Base-by-base conservation (phyloP, 2,113 vertebrate species). In the Gavialis gangeticus region DNA sequence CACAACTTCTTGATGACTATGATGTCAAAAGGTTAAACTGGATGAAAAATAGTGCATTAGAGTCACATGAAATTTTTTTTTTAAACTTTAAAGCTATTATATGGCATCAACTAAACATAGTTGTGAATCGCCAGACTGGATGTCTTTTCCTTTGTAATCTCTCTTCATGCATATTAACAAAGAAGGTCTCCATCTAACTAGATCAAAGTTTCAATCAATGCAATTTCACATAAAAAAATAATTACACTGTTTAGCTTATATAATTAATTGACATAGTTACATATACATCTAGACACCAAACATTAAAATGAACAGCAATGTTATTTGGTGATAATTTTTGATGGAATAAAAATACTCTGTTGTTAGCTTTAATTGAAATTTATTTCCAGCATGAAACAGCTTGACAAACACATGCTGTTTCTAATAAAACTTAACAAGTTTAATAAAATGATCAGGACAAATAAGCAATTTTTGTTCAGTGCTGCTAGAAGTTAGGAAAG, bases 11-110 rank as follows among this genome's bases (percentile, higher is more conserved):
- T 93, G 92, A 96, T 84, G 79, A 96, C 94, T 97, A 96, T 95
- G 75, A 90, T 95, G 95, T 94, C 96, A 96, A 98, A 97, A 98
- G 90, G 92, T 97, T 93, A 94, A 91, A 46, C 24, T 96, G 90
- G 67, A 96, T 96, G 96, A 95, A 96, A 97, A 97, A 96, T 81
- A 94, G 64, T 94, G 62, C 84, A 89, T 94, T 96, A 93, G 75
- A 90, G 89, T 97, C 96, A 94, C 55, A 93, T 77, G 77, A 97
- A 60, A 95, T 27, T 85, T 95, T 96, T 96, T 94, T 94, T 91
- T 97, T 95, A 94, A 94, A 95, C 87, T 94, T 97, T 77, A 97
- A 98, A 97, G 94, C 75, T 93, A 81, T 63, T 90, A 17, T 88
- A 87, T 97, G 34, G 17, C 87, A 93, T 84, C 84, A 89, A 8